Conservation (phyloP, 1,140 invertebrate species). For the Tribolium castaneum region DNA sequence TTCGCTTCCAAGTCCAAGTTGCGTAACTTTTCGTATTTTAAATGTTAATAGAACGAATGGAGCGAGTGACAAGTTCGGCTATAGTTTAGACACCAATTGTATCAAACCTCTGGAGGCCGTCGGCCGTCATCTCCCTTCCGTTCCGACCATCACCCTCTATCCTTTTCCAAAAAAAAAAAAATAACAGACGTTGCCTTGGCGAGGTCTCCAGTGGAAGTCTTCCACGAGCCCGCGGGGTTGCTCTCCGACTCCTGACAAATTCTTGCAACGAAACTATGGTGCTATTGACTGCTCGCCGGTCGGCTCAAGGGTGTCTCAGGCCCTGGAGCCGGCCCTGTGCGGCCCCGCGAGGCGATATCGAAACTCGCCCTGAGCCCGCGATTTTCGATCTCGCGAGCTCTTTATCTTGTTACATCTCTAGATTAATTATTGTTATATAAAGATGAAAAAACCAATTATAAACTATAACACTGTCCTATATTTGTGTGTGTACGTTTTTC, state of each 20-base stretch:
- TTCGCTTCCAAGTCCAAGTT: not conserved
- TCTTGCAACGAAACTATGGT: constrained; percentile 64
- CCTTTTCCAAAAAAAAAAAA: not conserved
- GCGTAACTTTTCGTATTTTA: constrained; percentile 14
- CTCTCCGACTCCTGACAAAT: constrained; percentile 51
- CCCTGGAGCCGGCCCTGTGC: constrained; percentile 49
- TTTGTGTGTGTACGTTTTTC: constrained; percentile 64
- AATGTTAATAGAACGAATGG: constrained; percentile 38
- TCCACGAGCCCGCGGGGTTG: constrained; percentile 58
- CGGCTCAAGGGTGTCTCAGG: constrained; percentile 40
- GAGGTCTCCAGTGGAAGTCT: constrained; percentile 62
- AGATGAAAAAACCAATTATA: constrained; percentile 51
- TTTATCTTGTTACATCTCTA: constrained; percentile 62
- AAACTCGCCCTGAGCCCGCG: constrained; percentile 59
- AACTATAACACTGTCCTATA: constrained; percentile 61
- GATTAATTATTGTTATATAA: constrained; percentile 60
- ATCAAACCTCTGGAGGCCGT: constrained; percentile 55
- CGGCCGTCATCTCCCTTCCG: constrained; percentile 36
- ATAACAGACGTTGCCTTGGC: constrained; percentile 50
- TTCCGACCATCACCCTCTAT: not conserved
- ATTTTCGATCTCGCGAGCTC: constrained; percentile 50
- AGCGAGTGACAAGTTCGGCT: constrained; percentile 37
- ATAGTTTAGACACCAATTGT: constrained; percentile 56
- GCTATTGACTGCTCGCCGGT: constrained; percentile 59
- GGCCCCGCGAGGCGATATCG: constrained; percentile 45